Conservation (phyloP, 2,113 vertebrate species). For the Elaphurus davidianus region DNA sequence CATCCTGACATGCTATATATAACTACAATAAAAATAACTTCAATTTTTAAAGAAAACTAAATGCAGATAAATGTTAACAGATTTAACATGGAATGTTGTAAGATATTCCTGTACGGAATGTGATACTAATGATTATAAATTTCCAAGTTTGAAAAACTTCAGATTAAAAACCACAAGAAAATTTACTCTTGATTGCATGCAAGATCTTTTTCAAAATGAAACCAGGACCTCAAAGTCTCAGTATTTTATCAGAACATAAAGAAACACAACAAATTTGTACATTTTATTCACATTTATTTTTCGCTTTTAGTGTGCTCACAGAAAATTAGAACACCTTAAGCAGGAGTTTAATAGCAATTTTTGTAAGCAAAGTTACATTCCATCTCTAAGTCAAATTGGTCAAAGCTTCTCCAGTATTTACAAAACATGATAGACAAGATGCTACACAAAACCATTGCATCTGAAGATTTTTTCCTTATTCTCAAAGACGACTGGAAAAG, state of each 20-base stretch:
- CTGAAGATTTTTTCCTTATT: constrained; percentile 90
- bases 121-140: constrained; percentile 53
- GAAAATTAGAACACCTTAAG: constrained; percentile 99
- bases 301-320: constrained; percentile 99
- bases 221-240: constrained; percentile 75
- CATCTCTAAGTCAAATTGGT: constrained; percentile 98
- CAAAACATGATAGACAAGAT: constrained; percentile 96
- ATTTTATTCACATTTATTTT: constrained; percentile 99
- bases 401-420: constrained; percentile 99
- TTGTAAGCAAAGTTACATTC: constrained; percentile 99
- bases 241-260: constrained; percentile 81
- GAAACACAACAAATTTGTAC: constrained; percentile 88
- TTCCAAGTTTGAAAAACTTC: constrained; percentile 62
- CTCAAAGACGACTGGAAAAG: constrained; percentile 92
- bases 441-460: constrained; percentile 95
- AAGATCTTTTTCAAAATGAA: constrained; percentile 69
- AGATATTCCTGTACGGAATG: constrained; percentile 37
- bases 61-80: constrained; percentile 61
- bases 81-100: constrained; percentile 50
- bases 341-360: constrained; percentile 97
- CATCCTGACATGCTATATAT: constrained; percentile 51
- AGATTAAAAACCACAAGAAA: constrained; percentile 70
- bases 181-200: constrained; percentile 74
- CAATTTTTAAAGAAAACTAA: constrained; percentile 59
- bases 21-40: constrained; percentile 56